These are phyloP conservation scores for Jacana jacana DNA, from an alignment of 2,113 vertebrate species.

Conservation along the genomic window DNA sequence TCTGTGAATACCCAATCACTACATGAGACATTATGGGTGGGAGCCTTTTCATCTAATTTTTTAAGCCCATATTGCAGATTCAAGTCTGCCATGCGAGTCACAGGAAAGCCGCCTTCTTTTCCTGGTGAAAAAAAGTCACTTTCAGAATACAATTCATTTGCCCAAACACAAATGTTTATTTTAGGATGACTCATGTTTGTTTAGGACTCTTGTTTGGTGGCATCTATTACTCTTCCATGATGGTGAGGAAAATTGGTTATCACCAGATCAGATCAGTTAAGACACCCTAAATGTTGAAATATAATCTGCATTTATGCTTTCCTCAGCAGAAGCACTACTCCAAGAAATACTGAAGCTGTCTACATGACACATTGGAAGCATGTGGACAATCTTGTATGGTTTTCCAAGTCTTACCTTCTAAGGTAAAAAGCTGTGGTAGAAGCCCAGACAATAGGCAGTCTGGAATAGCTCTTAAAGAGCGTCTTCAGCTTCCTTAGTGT, in stretches of 20 bases:
- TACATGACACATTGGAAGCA: neutral
- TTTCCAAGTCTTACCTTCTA: neutral
- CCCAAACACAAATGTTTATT: neutral
- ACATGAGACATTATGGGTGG: neutral
- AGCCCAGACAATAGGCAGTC: neutral
- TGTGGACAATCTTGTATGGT: neutral
- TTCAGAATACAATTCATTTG: neutral
- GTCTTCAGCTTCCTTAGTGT: neutral
- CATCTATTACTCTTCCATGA: neutral
- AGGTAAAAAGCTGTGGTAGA: neutral
- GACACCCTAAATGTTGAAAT: neutral
- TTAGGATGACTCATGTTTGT: neutral
- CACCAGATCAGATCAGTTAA: neutral
- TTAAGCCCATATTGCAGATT: neutral
- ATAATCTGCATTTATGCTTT: neutral
- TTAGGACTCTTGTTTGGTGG: neutral
- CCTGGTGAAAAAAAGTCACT: neutral
- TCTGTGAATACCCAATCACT: neutral
- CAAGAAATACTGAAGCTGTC: neutral
- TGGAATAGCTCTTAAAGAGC: neutral
- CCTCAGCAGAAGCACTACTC: neutral
- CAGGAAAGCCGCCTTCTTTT: no score
- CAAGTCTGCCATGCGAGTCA: neutral
- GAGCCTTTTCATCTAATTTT: neutral
- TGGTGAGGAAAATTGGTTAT: neutral